These are phyloP conservation scores for Eufriesea mexicana DNA, from an alignment of 1,140 invertebrate genomes.

Conservation along the genomic window DNA sequence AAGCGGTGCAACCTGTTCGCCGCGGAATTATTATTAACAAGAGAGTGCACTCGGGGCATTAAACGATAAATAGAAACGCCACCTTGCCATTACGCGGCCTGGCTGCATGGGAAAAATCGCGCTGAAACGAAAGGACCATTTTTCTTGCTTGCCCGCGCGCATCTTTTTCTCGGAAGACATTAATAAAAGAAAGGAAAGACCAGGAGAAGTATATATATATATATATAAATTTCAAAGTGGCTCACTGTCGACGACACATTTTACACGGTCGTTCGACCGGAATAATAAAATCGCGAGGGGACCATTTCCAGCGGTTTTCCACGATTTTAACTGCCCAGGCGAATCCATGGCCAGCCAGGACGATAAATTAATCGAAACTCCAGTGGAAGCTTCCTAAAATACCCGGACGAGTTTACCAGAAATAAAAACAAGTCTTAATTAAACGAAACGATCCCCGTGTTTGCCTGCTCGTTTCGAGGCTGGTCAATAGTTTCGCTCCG, in stretches of 20 bases:
- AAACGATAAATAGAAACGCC: conserved; percentile 54
- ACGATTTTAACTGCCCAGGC: conserved; percentile 13
- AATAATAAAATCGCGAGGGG: not conserved
- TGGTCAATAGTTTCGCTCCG: conserved; percentile 52
- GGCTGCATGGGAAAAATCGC: not conserved
- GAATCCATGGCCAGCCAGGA: conserved; percentile 36
- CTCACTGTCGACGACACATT: not conserved
- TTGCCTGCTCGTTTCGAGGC: not conserved
- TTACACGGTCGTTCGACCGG: not conserved
- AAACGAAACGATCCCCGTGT: conserved; percentile 67
- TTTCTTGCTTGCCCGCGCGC: too few relatives aligned
- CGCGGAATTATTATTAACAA: conserved; percentile 60
- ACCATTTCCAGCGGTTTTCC: conserved; percentile 26
- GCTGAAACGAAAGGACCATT: not conserved
- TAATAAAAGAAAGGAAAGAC: not conserved
- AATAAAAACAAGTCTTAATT: conserved; percentile 77
- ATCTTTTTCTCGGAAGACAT: not conserved
- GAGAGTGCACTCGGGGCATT: conserved; percentile 43
- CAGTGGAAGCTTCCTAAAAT: conserved; percentile 69
- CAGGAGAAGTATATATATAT: not conserved
- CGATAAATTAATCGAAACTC: conserved; percentile 68
- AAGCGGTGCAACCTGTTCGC: conserved; percentile 50
- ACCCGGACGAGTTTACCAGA: conserved; percentile 72
- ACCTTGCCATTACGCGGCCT: not conserved
- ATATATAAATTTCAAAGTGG: not conserved